Evolutionary conservation across 2,888 invertebrate species (phyloP), one percentile per base, ranked within the genome.

Genomic region (Penaeus monodon): DNA sequence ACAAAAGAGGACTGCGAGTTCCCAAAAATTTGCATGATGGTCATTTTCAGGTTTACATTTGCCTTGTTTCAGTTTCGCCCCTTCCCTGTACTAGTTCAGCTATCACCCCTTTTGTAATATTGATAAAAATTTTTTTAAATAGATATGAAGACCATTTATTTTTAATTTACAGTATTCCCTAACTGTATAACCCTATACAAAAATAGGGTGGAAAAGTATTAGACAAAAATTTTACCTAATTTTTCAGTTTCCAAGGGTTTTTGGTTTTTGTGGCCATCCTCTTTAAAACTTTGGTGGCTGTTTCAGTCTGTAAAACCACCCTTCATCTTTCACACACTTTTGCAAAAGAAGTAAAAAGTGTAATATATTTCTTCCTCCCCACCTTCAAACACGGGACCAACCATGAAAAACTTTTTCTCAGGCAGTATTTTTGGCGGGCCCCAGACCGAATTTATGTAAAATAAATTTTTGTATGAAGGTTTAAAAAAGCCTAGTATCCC

Each of bases 341-440:
- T 27, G 86, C 63, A 44, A 88, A 78, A 57, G 88, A 88, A 27
- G 85, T 86, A 33, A 88, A 79, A 3, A 88, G 68, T 38, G 88
- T 86, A 44, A 81, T 65, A 88, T 85, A 49, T 88, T 88, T 8
- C 84, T 68, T 88, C 88, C 81, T 86, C 88, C 22, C 84, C 86
- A 66, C 84, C 80, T 63, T 83, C 80, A 84, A 86, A 86, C 4
- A 88, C 88, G 10, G 86, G 86, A 24, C 76, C 80, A 74, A 88
- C 79, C 12, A 88, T 84, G 14, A 88, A 80, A 88, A 88, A 88
- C 44, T 84, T 88, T 86, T 80, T 57, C 86, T 49, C 64, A 88
- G 64, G 83, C 81, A 64, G 78, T 76, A 70, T 86, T 88, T n/a
- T 49, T 83, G 86, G 79, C 73, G 79, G 68, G 68, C 63, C 8